phyloP scores from a whole-genome alignment of 2,797 vertebrate genomes.

The Cichlasoma orientale region DNA sequence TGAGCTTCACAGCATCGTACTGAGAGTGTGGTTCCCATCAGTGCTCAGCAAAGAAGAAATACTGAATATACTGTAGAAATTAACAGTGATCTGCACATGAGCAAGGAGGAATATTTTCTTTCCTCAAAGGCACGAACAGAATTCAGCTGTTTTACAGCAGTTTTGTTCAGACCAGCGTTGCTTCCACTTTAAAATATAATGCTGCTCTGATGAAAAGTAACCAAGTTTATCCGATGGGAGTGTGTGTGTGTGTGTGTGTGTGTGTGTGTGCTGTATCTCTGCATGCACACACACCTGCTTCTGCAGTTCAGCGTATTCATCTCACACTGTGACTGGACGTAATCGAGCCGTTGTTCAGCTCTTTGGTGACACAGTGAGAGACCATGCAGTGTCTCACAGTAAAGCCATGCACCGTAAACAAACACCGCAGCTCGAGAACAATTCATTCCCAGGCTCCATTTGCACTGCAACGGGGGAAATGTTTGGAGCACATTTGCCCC shows the following conservation, averaged over 20 bases:
- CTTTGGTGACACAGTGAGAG: neutral
- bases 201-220: neutral
- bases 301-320: neutral
- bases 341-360: neutral
- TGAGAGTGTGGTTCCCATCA: neutral
- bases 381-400: neutral
- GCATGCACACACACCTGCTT: neutral
- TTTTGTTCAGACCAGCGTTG: neutral
- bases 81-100: neutral
- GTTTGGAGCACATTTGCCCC: slow-evolving; percentile 22
- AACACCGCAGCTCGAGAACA: neutral
- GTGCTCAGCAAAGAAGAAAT: neutral
- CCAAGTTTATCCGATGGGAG: neutral
- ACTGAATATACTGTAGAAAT: neutral
- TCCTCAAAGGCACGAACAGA: neutral
- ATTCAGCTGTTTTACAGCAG: neutral
- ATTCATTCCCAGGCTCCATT: slow-evolving; percentile 10
- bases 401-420: neutral
- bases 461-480: slow-evolving; percentile 34
- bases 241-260: neutral
- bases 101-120: neutral
- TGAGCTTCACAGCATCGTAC: neutral
- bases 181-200: neutral
- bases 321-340: neutral
- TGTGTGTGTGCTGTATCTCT: neutral